phyloP scores from a whole-genome alignment of 2,797 vertebrate genomes.

The Gobio occitaniae region DNA sequence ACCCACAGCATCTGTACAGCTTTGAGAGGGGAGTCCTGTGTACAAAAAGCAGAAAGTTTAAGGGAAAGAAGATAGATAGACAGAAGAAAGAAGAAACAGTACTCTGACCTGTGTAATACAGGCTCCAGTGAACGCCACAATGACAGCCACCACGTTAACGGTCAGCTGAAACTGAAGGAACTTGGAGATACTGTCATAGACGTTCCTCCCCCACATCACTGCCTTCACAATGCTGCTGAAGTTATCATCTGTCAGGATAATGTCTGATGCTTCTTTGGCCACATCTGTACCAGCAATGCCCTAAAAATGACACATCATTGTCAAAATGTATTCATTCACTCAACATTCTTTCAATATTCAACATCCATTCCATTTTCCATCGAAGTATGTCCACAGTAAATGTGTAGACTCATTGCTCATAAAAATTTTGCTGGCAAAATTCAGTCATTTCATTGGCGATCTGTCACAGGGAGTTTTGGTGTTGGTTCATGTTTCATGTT shows the following conservation, averaged over 20 bases:
- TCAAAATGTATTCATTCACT: neutral
- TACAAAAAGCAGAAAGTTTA: neutral
- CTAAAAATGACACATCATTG: constrained; percentile 70
- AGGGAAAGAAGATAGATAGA: neutral
- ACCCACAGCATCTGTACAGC: constrained; percentile 99
- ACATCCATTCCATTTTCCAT: neutral
- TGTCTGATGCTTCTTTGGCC: constrained; percentile 97
- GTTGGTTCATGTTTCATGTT: too few species aligned
- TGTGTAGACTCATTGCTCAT: too few species aligned
- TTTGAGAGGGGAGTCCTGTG: constrained; percentile 89
- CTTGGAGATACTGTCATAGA: constrained; percentile 98
- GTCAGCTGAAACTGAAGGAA: constrained; percentile 98
- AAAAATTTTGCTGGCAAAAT: too few species aligned
- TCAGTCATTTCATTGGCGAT: too few species aligned
- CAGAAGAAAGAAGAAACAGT: neutral
- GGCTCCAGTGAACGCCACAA: constrained; percentile 94
- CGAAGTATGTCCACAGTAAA: neutral
- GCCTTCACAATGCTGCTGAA: constrained; percentile 98
- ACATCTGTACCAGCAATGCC: constrained; percentile 97
- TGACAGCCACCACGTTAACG: constrained; percentile 94
- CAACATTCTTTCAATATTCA: neutral
- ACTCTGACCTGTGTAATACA: constrained; percentile 93
- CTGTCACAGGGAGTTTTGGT: too few species aligned
- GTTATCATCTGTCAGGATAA: constrained; percentile 97
- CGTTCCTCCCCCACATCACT: constrained; percentile 97